Conservation (phyloP, 2,888 invertebrate genomes). For the Dolichopus griseipennis region DNA sequence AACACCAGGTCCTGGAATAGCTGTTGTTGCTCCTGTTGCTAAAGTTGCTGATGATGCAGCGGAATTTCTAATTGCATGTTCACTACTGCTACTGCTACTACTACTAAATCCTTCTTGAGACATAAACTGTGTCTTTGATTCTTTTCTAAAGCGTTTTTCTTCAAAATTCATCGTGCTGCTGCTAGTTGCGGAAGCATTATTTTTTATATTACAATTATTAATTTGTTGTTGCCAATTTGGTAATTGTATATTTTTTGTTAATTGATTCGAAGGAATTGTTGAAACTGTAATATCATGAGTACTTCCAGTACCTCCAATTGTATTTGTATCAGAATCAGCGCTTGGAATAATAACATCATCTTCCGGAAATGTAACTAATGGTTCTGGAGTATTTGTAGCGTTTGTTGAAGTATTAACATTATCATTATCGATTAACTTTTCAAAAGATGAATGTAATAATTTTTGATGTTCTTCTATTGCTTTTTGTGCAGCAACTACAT, state of each 20-base stretch:
- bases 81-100: conserved; percentile 50
- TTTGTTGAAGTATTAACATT: neutral
- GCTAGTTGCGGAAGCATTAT: conserved; percentile 36
- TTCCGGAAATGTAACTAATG: conserved; percentile 74
- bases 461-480: conserved; percentile 33
- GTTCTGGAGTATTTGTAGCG: conserved; percentile 46
- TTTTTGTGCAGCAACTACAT: conserved; percentile 35
- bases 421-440: conserved; percentile 66
- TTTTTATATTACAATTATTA: neutral
- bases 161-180: conserved; percentile 69
- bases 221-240: neutral
- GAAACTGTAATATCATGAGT: neutral
- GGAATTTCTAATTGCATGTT: conserved; percentile 59
- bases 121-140: conserved; percentile 67
- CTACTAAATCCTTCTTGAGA: conserved; percentile 57
- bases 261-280: neutral
- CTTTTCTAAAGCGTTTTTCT: conserved; percentile 72
- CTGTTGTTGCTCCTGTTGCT: conserved; percentile 42
- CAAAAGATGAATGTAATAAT: conserved; percentile 59
- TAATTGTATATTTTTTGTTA: neutral
- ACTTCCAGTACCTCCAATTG: conserved; percentile 27
- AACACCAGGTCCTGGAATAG: conserved; percentile 57
- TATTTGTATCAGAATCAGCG: conserved; percentile 18
- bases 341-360: conserved; percentile 57
- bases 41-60: conserved; percentile 66